Evolutionary conservation across 1,140 invertebrate genomes (phyloP), one percentile per base, ranked within the genome.

Genomic region (Nymphalis io): DNA sequence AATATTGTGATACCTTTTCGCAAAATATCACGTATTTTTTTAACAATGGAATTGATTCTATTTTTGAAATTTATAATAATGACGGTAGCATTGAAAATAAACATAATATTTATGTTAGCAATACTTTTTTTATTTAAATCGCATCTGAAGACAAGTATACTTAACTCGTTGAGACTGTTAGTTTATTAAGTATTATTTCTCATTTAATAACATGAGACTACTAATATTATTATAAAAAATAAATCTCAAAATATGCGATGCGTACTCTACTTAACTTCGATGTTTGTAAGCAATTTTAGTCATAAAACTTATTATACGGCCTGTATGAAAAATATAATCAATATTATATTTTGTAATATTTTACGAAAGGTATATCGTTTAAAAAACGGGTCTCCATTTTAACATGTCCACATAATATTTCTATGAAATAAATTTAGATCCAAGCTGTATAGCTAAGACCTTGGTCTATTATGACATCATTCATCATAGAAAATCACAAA

Each of bases 81-180:
- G 27, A 3, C 6, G 27, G 27, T 33, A 33, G 27, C 27, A 33
- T 8, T 8, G 38, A 51, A 16, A 53, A 38, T 18, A 51, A 38
- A 38, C 16, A 48, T 53, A 51, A 13, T 55, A 11, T 55, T 55
- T 55, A 64, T 64, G 18, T 59, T 60, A 44, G 23, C 46, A 60
- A 55, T 42, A 60, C n/a, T 60, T 55, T 71, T 33, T 44, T 42
- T 55, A 62, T 42, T 72, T 64, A 65, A 40, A 62, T 57, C 38
- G 42, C 57, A 57, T 60, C 69, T 44, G 60, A 76, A 76, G 64
- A 73, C 74, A 76, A 65, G 67, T 75, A 82, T 83, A 87, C 84
- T 88, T 86, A 88, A 86, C 79, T 82, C 74, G 69, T 80, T 80
- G 84, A 87, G 85, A 87, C 85, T 87, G 85, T 78, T 87, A 87